Base-by-base conservation (phyloP, 2,888 invertebrate species). In the Caenorhabditis zanzibari region DNA sequence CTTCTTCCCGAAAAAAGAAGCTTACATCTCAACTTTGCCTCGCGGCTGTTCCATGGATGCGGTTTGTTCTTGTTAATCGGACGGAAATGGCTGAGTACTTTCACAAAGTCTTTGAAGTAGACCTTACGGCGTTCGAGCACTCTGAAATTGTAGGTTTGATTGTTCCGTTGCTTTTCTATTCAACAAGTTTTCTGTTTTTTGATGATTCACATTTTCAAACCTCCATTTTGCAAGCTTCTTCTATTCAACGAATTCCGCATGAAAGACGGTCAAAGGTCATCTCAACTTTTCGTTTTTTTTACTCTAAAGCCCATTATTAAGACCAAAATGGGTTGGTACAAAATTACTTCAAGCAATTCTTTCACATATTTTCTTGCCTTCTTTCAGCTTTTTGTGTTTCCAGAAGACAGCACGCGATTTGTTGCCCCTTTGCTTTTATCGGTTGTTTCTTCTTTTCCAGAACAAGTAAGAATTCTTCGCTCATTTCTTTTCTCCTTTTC, bases 21-120 rank as follows among this genome's bases (percentile, higher is more conserved):
- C 95, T 94, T 94, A 97, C 97, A 99, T 94, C 95, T 95, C 32
- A 99, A 93, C 93, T 99, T 99, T 92, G 97, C 96, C 92, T 97
- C 96, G 81, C 98, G 94, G 56, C 96, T 96, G 92, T 99, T 99
- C 64, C 97, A 94, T 91, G 95, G 96, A 91, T 97, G 97, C 85
- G 96, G 96, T 88, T 96, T 95, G 90, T 95, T 95, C 92, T 96
- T 96, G 92, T 96, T 96, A 76, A 97, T 96, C 0, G 98, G 98
- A 77, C 98, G 95, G 93, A 99, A 99, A 92, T 96, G 96, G 0
- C 98, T 96, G 73, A 99, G 93, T 0, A 91, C 91, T 77, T 90
- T 91, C 61, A 91, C 91, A 68, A 91, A 91, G 61, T 91, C 91
- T 49, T 86, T 86, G 84, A 91, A 91, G 77, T 91, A 91, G 63